Evolutionary conservation across 2,888 invertebrate genomes (phyloP).

Genomic region (Cephus pulcher): DNA sequence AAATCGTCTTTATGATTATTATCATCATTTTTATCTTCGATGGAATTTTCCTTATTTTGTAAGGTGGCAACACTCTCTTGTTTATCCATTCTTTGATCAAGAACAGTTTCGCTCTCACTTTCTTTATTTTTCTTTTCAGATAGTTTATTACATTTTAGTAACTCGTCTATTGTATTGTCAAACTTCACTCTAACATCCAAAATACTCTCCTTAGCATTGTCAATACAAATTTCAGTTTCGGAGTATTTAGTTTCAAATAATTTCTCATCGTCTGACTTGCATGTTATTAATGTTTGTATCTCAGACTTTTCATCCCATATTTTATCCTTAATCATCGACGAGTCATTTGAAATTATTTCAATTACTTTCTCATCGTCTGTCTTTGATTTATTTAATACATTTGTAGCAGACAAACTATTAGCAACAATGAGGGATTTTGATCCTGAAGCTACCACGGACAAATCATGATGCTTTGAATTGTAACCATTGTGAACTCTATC

Average conservation of each 20-base stretch:
- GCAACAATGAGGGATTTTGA: neutral
- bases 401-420: neutral
- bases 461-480: neutral
- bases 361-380: conserved; percentile 55
- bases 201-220: neutral
- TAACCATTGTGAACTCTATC: neutral
- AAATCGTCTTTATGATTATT: conserved; percentile 17
- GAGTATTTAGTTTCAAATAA: conserved; percentile 38
- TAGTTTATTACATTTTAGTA: conserved; percentile 38
- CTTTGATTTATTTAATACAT: conserved; percentile 45
- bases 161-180: conserved; percentile 30
- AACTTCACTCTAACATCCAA: neutral
- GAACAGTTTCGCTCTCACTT: neutral
- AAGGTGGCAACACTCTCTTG: neutral
- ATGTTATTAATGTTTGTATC: conserved; percentile 25
- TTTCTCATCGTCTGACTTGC: conserved; percentile 49
- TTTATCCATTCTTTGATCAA: conserved; percentile 15
- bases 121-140: neutral
- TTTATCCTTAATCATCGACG: conserved; percentile 7
- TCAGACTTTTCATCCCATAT: conserved; percentile 9
- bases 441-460: neutral
- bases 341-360: conserved; percentile 37
- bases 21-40: conserved; percentile 13
- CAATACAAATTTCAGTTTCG: neutral
- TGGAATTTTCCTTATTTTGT: neutral